A percentile compares a stretch with the other conserved stretches of the same genome.
These are phyloP conservation scores for Ceyx cyanopectus DNA, from an alignment of 2,113 vertebrate genomes.

Conservation along the genomic window DNA sequence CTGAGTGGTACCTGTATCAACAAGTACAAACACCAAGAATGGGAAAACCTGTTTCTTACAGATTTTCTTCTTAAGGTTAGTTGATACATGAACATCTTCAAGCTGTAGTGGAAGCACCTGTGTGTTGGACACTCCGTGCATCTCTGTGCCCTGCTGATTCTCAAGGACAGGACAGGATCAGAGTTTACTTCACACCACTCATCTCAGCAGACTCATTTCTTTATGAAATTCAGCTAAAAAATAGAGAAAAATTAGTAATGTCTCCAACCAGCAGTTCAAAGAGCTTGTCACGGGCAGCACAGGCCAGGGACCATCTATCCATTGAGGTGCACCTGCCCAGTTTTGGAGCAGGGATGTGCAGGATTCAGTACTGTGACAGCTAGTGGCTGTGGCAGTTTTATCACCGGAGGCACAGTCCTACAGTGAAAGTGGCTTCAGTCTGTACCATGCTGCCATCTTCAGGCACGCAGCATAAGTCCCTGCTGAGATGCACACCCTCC, in stretches of 20 bases:
- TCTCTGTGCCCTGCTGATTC: background rate
- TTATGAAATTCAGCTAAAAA: background rate
- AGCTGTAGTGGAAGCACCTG: background rate
- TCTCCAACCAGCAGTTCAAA: background rate
- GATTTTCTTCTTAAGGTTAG: background rate
- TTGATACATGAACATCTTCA: background rate
- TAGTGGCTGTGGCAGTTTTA: background rate
- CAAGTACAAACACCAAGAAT: background rate
- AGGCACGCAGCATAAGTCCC: background rate
- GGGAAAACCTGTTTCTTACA: background rate
- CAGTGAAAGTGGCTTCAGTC: background rate
- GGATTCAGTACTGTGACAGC: background rate
- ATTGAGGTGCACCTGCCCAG: fast-evolving
- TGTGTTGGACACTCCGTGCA: fast-evolving
- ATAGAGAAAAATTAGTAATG: background rate
- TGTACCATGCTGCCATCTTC: background rate
- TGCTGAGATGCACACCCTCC: background rate
- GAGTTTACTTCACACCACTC: background rate
- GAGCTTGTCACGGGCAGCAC: background rate
- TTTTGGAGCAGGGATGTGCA: background rate
- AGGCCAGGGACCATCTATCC: background rate
- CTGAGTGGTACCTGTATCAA: background rate
- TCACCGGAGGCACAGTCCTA: background rate
- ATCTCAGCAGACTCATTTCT: background rate
- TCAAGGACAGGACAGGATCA: fast-evolving